Conservation (phyloP, 2,888 invertebrate genomes). For the Sussaba pulchella region DNA sequence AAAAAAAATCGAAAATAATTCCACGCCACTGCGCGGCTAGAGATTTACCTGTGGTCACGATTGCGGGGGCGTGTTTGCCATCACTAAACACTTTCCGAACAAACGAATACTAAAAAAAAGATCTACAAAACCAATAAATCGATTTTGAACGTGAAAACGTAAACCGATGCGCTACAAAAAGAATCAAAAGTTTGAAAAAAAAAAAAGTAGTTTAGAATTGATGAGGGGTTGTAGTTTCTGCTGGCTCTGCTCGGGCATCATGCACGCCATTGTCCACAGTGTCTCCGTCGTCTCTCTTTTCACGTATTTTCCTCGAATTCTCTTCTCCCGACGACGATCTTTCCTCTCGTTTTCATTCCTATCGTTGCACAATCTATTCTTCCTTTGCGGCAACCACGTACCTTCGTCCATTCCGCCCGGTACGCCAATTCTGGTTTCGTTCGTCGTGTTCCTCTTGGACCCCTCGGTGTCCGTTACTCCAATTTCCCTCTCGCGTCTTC, state of each 20-base stretch:
- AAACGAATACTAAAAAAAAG: too few species aligned
- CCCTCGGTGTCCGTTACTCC: constrained; percentile 41
- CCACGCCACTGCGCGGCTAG: too few species aligned
- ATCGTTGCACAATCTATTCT: constrained; percentile 61
- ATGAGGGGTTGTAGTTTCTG: constrained; percentile 3
- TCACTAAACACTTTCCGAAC: too few species aligned
- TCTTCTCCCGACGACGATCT: background rate
- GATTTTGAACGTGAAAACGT: too few species aligned
- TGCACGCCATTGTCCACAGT: background rate
- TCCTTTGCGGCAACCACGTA: constrained; percentile 3
- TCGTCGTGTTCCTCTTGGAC: constrained; percentile 44
- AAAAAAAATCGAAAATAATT: too few species aligned
- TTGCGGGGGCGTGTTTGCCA: too few species aligned
- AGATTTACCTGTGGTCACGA: too few species aligned
- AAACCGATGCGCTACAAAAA: too few species aligned
- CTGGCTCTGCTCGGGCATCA: background rate
- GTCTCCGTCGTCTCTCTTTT: background rate
- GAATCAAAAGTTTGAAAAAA: background rate
- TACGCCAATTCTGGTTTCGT: constrained; percentile 16
- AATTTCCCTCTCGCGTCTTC: constrained; percentile 49
- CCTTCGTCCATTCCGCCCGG: constrained; percentile 24
- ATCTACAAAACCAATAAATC: too few species aligned
- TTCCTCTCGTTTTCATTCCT: constrained; percentile 47
- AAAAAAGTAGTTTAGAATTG: background rate
- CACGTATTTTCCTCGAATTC: background rate